phyloP scores from a whole-genome alignment of 2,888 invertebrate genomes.

The Alloplasta piceator region DNA sequence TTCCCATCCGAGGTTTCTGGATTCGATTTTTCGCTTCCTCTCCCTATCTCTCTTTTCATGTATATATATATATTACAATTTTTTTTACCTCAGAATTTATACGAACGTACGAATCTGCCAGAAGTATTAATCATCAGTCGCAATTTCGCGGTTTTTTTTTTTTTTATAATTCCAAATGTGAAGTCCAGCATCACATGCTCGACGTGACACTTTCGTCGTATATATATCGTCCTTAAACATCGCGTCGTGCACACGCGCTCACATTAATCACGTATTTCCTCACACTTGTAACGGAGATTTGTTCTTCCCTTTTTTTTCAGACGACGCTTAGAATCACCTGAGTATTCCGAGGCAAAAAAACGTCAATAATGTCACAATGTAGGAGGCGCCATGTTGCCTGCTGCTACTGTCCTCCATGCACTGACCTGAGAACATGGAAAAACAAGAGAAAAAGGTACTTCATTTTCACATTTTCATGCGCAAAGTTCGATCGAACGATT shows the following conservation, averaged over 20 bases:
- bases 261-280: conserved; percentile 62
- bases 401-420: conserved; percentile 85
- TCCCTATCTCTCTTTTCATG: conserved; percentile 14
- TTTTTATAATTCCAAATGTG: conserved; percentile 15
- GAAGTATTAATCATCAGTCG: neutral
- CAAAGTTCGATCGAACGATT: no score
- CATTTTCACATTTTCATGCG: no score
- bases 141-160: neutral
- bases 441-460: neutral
- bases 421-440: conserved; percentile 84
- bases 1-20: neutral
- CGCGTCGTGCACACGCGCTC: conserved; percentile 14
- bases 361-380: conserved; percentile 75
- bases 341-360: conserved; percentile 63
- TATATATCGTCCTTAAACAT: neutral
- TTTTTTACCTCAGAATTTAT: conserved; percentile 25
- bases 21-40: neutral
- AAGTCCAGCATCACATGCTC: conserved; percentile 5
- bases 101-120: conserved; percentile 12
- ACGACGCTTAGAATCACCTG: conserved; percentile 81
- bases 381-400: conserved; percentile 73
- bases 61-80: conserved; percentile 63
- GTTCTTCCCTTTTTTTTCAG: conserved; percentile 28
- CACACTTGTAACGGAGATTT: conserved; percentile 2
- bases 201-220: conserved; percentile 27